Conservation (phyloP, 2,888 invertebrate species). For the Alsophila aescularia region DNA sequence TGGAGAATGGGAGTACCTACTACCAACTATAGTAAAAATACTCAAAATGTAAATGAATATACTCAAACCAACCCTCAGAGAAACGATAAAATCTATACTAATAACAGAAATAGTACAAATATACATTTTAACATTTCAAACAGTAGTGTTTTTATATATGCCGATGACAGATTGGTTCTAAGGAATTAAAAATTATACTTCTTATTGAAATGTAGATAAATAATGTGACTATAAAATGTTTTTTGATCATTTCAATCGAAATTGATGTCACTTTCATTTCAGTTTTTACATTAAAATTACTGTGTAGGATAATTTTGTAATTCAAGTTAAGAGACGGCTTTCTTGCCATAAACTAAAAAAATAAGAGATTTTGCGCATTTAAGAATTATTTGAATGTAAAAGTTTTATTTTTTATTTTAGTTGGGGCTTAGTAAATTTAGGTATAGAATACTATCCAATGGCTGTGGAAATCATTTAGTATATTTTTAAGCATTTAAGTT, state of each 20-base stretch:
- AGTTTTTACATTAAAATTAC: too few relatives aligned
- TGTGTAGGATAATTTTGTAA: too few relatives aligned
- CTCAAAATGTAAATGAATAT: neutral
- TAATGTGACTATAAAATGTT: too few relatives aligned
- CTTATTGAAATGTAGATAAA: neutral
- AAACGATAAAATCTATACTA: neutral
- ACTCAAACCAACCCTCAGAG: too few relatives aligned
- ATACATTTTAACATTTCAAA: conserved; percentile 46
- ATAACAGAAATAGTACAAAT: conserved; percentile 15
- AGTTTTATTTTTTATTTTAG: neutral
- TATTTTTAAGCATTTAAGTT: neutral
- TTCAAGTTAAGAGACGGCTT: neutral
- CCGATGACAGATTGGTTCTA: conserved; percentile 36
- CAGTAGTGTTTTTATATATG: conserved; percentile 44
- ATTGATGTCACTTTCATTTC: too few relatives aligned
- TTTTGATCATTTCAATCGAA: too few relatives aligned
- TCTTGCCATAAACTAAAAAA: neutral
- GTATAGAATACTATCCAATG: neutral
- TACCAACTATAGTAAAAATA: conserved; percentile 1
- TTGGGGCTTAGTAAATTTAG: neutral
- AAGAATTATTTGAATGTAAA: neutral
- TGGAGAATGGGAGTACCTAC: conserved; percentile 50
- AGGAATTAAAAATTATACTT: conserved; percentile 21
- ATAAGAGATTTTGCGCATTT: neutral
- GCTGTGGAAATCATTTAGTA: neutral